These are phyloP conservation scores for Calliopum simillimum DNA, from an alignment of 2,888 invertebrate genomes.

Conservation along the genomic window DNA sequence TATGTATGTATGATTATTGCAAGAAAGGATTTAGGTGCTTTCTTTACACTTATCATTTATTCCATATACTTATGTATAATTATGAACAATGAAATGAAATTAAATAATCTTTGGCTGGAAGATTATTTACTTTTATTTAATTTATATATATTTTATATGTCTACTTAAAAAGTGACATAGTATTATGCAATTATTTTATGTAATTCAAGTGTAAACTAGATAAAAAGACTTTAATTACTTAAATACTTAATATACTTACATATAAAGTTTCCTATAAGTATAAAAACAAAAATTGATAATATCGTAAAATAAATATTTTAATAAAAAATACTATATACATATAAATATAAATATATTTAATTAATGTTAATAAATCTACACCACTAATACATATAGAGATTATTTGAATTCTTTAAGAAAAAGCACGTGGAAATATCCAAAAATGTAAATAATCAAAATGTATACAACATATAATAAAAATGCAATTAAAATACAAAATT, in stretches of 20 bases:
- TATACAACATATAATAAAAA: no score
- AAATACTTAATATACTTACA: no score
- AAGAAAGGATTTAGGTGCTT: neutral
- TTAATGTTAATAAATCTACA: no score
- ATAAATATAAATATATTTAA: no score
- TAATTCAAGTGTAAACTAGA: neutral
- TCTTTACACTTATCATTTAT: neutral
- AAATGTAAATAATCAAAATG: no score
- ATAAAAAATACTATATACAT: no score
- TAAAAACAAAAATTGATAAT: neutral
- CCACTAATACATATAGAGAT: no score
- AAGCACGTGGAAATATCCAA: no score
- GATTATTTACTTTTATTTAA: slow-evolving; percentile 24
- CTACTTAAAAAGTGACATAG: neutral
- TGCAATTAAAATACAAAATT: no score
- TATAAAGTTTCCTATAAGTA: no score
- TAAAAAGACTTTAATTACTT: neutral
- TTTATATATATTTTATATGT: slow-evolving; percentile 1
- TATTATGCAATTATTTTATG: neutral
- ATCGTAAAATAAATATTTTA: no score
- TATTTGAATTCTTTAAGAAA: no score
- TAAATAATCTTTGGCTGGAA: slow-evolving; percentile 40
- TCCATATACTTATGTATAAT: neutral
- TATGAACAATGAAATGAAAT: slow-evolving; percentile 7
- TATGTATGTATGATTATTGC: neutral